phyloP scores from a whole-genome alignment of 2,113 vertebrate species.

The Dromaius novaehollandiae region DNA sequence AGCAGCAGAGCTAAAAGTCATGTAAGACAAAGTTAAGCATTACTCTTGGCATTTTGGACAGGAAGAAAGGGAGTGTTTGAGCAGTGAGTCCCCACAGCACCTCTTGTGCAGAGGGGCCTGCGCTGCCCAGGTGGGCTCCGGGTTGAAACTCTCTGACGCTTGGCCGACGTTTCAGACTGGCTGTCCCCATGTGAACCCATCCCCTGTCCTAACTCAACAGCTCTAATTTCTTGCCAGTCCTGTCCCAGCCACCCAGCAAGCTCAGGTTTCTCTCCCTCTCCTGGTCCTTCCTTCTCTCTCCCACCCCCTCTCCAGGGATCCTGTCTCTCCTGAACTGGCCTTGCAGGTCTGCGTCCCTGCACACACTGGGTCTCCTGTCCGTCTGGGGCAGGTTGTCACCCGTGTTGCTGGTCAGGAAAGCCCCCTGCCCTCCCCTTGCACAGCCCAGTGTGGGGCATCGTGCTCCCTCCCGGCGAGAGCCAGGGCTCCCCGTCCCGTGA shows the following conservation, averaged over 20 bases:
- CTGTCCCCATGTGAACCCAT: background rate
- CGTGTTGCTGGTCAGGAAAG: background rate
- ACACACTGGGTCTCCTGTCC: background rate
- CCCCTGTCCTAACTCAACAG: background rate
- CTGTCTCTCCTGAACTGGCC: background rate
- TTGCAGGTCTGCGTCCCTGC: background rate
- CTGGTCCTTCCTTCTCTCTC: background rate
- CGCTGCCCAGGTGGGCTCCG: background rate
- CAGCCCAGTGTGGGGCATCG: rapidly evolving
- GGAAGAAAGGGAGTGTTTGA: background rate
- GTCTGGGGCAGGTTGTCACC: background rate
- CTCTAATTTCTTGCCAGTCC: background rate
- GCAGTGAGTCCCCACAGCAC: rapidly evolving
- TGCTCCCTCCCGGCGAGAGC: background rate
- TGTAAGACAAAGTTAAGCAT: background rate
- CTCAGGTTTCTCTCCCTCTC: background rate
- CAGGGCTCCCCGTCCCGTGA: rapidly evolving
- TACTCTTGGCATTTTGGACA: background rate
- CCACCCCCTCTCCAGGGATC: background rate
- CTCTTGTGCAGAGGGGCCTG: background rate
- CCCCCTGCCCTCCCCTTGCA: background rate
- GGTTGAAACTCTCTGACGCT: background rate
- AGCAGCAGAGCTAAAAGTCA: background rate
- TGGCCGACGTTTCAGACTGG: background rate
- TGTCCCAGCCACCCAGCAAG: background rate